Evolutionary conservation across 2,797 vertebrate species (phyloP), one percentile per base, ranked within the genome.

Genomic region (Rhabdophis nuchalis): DNA sequence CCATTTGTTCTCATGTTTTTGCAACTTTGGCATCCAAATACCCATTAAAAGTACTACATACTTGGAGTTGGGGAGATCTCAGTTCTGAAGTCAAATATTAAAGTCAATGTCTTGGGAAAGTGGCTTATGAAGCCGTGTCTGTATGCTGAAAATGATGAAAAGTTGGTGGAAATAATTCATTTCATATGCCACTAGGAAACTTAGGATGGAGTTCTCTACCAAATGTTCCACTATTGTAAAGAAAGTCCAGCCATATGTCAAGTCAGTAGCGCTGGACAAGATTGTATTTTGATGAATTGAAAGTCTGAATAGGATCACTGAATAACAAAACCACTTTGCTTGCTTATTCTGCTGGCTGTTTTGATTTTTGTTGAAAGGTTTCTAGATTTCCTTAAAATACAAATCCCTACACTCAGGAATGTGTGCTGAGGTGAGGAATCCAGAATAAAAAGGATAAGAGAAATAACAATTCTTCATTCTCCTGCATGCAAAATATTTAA

Each of bases 261-360:
- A 72, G 29, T 89, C 77, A 92, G 27, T 54, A 68, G 32, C 0
- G 0, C 36, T 41, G 57, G 68, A 50, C 4, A 8, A 12, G 53
- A 58, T 56, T n/a, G 61, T 20, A 46, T 89, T 72, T 56, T 46
- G 20, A 58, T 86, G 89, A 36, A 89, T 3, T 86, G 61, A 57
- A 58, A 86, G 92, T 94, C 2, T 94, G 72, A 82, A 89, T 94
- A 95, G 95, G 94, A 96, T 93, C 93, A 96, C 92, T 85, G 93
- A 89, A 91, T 53, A 94, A 36, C 1, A 25, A 91, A 91, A 95
- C 88, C 46, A 2, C 20, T 0, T 90, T 91, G 50, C 86, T 13
- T 86, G 72, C 85, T 64, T 58, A 36, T 88, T 94, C 93, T 89
- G 88, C 1, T 46, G 77, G 20, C 77, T 82, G 23, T 82, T 82